Evolutionary conservation across 2,113 vertebrate genomes (phyloP).

Genomic region (Sciurus niger): DNA sequence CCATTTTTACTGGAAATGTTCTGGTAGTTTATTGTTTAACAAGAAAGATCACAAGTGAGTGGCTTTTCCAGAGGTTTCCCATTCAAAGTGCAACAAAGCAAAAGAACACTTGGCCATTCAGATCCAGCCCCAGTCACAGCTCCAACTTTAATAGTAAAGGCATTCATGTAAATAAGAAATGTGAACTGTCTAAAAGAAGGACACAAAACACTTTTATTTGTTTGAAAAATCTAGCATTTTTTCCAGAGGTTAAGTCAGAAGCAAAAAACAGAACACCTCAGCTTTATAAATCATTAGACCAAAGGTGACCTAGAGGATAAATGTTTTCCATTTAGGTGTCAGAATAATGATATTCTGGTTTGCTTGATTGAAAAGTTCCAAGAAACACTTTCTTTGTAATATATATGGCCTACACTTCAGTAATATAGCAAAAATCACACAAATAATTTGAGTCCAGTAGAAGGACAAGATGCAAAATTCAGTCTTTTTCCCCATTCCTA

Average conservation of each 20-base stretch:
- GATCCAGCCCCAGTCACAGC: not conserved
- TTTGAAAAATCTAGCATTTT: not conserved
- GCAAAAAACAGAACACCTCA: not conserved
- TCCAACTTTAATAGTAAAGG: not conserved
- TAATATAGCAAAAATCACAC: not conserved
- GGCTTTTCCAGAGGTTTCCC: not conserved
- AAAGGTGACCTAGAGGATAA: not conserved
- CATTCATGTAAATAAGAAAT: not conserved
- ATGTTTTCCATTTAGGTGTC: not conserved
- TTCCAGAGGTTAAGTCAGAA: slow-evolving; percentile 41
- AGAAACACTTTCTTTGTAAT: not conserved
- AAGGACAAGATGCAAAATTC: slow-evolving; percentile 42
- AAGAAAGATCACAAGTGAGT: not conserved
- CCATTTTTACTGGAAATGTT: not conserved
- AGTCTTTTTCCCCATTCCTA: not conserved
- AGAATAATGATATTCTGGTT: slow-evolving; percentile 51
- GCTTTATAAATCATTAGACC: not conserved
- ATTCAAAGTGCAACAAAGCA: not conserved
- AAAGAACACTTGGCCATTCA: not conserved
- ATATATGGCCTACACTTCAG: not conserved
- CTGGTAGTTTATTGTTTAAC: not conserved
- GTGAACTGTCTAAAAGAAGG: slow-evolving; percentile 40
- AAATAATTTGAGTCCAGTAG: slow-evolving; percentile 12
- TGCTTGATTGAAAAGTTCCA: slow-evolving; percentile 20
- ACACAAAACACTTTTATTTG: not conserved